Evolutionary conservation across 2,888 invertebrate genomes (phyloP).

Genomic region (Cephus sareptanus): DNA sequence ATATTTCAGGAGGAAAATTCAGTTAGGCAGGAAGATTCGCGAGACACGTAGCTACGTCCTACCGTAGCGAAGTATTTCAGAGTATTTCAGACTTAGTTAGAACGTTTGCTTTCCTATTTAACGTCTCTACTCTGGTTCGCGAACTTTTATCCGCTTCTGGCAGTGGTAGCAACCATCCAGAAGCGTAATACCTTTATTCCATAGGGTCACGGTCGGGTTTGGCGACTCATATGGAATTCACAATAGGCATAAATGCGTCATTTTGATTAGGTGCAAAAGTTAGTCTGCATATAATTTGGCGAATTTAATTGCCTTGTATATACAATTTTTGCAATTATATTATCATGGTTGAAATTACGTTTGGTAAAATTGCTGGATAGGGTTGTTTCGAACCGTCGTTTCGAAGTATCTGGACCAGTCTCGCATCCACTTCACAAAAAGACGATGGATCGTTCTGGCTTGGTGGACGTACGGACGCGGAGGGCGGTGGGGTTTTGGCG

Average conservation of each 20-base stretch:
- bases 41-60: constrained; percentile 52
- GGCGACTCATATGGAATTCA: neutral
- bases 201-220: neutral
- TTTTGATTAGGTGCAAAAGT: neutral
- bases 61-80: constrained; percentile 41
- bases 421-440: neutral
- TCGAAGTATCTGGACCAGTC: neutral
- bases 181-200: neutral
- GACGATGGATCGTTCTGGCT: neutral
- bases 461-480: neutral
- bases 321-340: neutral
- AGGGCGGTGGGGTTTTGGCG: neutral
- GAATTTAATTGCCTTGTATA: neutral
- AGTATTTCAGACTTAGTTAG: constrained; percentile 59
- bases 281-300: neutral
- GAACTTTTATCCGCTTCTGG: constrained; percentile 13
- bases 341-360: neutral
- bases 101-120: constrained; percentile 61
- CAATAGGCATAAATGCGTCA: neutral
- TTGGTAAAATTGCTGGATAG: neutral
- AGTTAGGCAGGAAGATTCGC: constrained; percentile 60
- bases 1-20: constrained; percentile 62
- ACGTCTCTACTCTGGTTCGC: constrained; percentile 24
- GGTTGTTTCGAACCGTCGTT: neutral
- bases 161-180: neutral